Evolutionary conservation across 1,140 invertebrate genomes (phyloP).

Genomic region (Leptinotarsa undecemlineata): DNA sequence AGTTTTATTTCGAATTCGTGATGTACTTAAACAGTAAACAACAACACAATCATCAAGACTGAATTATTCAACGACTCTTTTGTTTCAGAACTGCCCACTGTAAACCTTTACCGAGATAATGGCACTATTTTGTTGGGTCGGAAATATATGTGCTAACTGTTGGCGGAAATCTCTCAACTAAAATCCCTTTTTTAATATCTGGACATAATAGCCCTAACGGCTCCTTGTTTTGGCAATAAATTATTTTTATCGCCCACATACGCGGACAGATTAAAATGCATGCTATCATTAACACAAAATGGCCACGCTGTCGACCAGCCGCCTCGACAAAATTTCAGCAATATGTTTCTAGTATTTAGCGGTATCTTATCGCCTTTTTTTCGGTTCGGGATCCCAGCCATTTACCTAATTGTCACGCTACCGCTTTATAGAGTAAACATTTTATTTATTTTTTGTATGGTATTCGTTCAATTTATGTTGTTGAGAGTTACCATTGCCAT

Average conservation of each 20-base stretch:
- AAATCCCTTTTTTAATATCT: constrained; percentile 1
- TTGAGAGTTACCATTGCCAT: background rate
- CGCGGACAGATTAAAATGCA: constrained; percentile 24
- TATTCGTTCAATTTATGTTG: background rate
- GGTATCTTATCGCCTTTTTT: constrained; percentile 16
- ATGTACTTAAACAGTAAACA: too few relatives aligned
- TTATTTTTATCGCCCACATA: constrained; percentile 22
- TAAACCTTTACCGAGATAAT: too few relatives aligned
- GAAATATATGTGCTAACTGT: background rate
- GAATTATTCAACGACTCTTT: too few relatives aligned
- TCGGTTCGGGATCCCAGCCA: background rate
- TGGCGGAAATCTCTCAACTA: constrained; percentile 3
- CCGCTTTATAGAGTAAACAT: background rate
- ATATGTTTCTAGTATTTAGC: constrained; percentile 14
- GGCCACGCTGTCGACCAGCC: background rate
- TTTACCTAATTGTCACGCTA: constrained; percentile 11
- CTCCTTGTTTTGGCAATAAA: constrained; percentile 16
- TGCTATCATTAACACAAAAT: constrained; percentile 19
- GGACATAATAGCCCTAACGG: constrained; percentile 4
- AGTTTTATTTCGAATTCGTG: too few relatives aligned
- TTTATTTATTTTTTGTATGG: constrained; percentile 4
- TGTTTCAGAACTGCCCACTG: too few relatives aligned
- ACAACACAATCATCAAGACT: too few relatives aligned
- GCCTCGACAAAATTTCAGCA: background rate
- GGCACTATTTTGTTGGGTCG: background rate